phyloP scores from a whole-genome alignment of 2,113 vertebrate species.

The Neogale vison region DNA sequence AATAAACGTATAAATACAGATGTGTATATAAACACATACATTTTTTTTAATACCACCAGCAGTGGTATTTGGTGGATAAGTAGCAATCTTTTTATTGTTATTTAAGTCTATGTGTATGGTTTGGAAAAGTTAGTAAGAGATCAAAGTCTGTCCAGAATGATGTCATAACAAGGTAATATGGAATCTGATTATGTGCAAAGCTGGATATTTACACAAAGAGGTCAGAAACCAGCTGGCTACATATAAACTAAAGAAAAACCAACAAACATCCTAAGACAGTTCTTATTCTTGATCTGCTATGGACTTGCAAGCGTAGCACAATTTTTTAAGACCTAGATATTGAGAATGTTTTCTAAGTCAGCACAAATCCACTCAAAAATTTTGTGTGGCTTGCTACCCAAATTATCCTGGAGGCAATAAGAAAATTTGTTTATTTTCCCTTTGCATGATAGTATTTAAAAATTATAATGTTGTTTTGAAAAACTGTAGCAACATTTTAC shows the following conservation, averaged over 20 bases:
- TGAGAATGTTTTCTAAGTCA: constrained; percentile 65
- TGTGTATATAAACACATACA: fast-evolving
- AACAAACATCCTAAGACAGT: constrained; percentile 62
- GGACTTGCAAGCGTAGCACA: constrained; percentile 58
- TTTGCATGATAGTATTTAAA: constrained; percentile 34
- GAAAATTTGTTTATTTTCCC: constrained; percentile 38
- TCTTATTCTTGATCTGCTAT: constrained; percentile 45
- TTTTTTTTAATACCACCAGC: not conserved
- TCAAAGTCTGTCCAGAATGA: constrained; percentile 47
- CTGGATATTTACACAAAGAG: constrained; percentile 65
- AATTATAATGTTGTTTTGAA: constrained; percentile 1
- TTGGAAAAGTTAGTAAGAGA: constrained; percentile 36
- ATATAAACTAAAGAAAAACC: constrained; percentile 73
- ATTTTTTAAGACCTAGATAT: constrained; percentile 51
- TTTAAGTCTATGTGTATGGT: not conserved
- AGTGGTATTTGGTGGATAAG: not conserved
- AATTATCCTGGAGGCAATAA: constrained; percentile 9
- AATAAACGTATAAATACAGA: not conserved
- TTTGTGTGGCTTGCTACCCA: not conserved
- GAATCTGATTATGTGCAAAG: constrained; percentile 69
- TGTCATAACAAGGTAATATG: constrained; percentile 57
- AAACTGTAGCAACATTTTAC: not conserved
- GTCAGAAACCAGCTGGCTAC: constrained; percentile 73
- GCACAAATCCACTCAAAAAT: constrained; percentile 46
- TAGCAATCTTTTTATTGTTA: constrained; percentile 21